Conservation (phyloP, 2,797 vertebrate species). For the Gallirallus australis region DNA sequence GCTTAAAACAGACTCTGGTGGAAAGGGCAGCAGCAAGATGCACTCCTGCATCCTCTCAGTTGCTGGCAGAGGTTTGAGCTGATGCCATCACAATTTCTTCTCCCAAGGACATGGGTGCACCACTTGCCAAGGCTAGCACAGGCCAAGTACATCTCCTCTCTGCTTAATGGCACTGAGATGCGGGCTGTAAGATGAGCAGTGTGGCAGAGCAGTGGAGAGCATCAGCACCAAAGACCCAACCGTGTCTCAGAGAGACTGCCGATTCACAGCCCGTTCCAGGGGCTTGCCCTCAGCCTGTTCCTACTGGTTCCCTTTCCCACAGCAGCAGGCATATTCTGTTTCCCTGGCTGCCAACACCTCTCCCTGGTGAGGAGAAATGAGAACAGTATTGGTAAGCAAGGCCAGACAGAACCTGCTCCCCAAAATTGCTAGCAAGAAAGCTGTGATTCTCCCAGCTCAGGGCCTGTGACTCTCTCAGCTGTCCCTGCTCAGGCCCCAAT, state of each 20-base stretch:
- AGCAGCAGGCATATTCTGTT: neutral
- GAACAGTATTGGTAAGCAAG: neutral
- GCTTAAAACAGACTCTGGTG: neutral
- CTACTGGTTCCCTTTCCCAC: neutral
- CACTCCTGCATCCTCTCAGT: neutral
- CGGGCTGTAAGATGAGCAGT: neutral
- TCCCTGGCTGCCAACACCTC: neutral
- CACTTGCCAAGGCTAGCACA: neutral
- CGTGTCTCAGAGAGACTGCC: neutral
- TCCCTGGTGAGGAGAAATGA: neutral
- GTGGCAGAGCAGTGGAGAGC: neutral
- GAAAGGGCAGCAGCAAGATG: neutral
- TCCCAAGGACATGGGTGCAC: neutral
- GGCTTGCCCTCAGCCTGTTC: neutral
- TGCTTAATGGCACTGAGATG: neutral
- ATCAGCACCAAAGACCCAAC: neutral
- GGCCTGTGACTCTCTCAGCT: neutral
- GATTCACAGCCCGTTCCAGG: neutral
- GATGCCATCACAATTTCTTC: neutral
- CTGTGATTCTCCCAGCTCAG: neutral
- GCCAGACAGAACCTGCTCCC: neutral
- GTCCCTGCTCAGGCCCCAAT: neutral
- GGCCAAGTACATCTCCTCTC: neutral
- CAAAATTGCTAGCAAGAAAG: neutral
- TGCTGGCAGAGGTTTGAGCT: neutral